phyloP scores from a whole-genome alignment of 64 coral and sea anemone genomes.

The Catalaphyllia jardinei region DNA sequence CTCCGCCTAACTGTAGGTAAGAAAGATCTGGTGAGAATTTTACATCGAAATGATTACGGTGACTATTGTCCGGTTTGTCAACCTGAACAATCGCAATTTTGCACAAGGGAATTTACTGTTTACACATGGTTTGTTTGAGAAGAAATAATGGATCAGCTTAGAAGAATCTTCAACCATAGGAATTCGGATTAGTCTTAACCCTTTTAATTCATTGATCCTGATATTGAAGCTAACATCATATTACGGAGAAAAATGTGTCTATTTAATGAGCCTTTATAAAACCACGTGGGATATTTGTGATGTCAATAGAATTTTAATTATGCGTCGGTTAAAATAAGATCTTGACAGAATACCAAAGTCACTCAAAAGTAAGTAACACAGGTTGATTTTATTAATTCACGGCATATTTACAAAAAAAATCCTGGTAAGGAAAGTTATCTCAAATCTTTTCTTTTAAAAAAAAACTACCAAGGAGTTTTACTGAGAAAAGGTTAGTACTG shows the following conservation, averaged over 20 bases:
- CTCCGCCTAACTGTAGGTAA: conserved; percentile 96
- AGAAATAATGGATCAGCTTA: not conserved
- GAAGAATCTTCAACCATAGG: not conserved
- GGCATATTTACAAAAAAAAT: too few species aligned
- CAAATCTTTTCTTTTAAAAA: too few species aligned
- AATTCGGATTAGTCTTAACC: not conserved
- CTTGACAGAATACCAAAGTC: not conserved
- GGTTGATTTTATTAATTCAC: too few species aligned
- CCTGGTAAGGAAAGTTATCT: too few species aligned
- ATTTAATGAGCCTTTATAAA: not conserved
- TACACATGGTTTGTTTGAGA: not conserved
- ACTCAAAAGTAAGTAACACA: not conserved
- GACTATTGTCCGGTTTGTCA: not conserved
- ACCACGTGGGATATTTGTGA: conserved; percentile 37
- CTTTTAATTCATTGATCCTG: not conserved
- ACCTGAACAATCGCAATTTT: not conserved
- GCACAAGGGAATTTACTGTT: not conserved
- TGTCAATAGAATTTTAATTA: not conserved
- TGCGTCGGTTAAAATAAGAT: not conserved
- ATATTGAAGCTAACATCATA: not conserved
- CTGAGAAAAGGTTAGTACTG: too few species aligned
- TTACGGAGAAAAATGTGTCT: not conserved
- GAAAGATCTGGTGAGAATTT: not conserved
- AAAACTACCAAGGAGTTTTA: too few species aligned
- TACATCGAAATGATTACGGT: not conserved